Base-by-base conservation (phyloP, 2,888 invertebrate species). In the Tachystola acroxantha region DNA sequence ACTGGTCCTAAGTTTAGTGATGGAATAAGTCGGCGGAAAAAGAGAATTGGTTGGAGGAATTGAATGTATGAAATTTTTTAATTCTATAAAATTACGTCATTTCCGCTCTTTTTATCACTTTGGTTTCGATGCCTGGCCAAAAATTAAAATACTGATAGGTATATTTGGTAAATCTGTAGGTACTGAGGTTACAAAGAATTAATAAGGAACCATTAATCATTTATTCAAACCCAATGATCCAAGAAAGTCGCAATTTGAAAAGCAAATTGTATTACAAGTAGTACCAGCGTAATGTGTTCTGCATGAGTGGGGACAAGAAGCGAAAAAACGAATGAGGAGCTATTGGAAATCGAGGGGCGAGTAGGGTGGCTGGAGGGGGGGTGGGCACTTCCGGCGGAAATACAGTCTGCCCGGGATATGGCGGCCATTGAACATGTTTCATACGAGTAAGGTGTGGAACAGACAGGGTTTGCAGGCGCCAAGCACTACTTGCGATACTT, bases 251-350 rank as follows among this genome's bases (percentile, higher is more conserved):
- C 6, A 53, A 51, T 56, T 58, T 58, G 61, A 57, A 56, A 60
- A 64, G 61, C 57, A 65, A 67, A 71, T 69, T 66, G 57, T 59
- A 50, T 64, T 65, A 64, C 65, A 61, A 64, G 60, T 58, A 65
- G 50, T 51, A 59, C 19, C 7, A 16, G 53, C 53, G 54, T 63
- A 65, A 71, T 62, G 58, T 60, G 65, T 69, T 74, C 54, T 64
- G 56, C 66, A 57, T 64, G 69, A 70, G 63, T 60, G 66, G 57
- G 57, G 65, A 66, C 60, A 61, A 65, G 66, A 58, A 64, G 63
- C 54, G 63, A 64, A 69, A 56, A 67, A 64, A 60, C 51, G 57
- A 58, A 54, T 41, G 50, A 50, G 51, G 53, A 64, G 64, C 63
- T 62, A 71, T 72, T 69, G 74, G 69, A 70, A 73, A 70, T 68